Percentiles rank a stretch among this genome's conserved stretches.
Evolutionary conservation across 2,797 vertebrate species (phyloP).

Genomic region (Manis pentadactyla): DNA sequence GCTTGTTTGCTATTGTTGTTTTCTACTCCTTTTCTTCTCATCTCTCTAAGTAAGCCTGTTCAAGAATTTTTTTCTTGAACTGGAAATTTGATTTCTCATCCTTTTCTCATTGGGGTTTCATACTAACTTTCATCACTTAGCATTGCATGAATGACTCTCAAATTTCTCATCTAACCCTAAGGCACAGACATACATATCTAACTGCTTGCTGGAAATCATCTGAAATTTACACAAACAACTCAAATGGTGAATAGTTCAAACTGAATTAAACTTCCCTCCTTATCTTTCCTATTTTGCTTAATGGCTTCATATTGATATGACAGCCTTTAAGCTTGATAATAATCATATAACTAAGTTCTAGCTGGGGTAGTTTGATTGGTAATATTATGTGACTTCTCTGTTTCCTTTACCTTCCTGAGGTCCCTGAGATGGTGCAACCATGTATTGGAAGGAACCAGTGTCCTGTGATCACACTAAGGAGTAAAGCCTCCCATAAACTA

Average conservation of each 20-base stretch:
- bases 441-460: not conserved
- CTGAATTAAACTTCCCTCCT: not conserved
- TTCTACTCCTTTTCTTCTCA: not conserved
- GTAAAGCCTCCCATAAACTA: not conserved
- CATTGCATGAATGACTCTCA: not conserved
- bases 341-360: not conserved
- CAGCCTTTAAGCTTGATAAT: not conserved
- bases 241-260: not conserved
- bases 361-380: not conserved
- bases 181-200: not conserved
- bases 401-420: not conserved
- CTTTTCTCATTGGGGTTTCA: not conserved
- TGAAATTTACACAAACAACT: not conserved
- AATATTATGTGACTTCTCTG: not conserved
- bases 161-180: not conserved
- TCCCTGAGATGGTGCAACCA: not conserved
- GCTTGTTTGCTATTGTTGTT: not conserved
- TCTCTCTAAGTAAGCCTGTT: not conserved
- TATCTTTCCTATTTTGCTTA: not conserved
- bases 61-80: not conserved
- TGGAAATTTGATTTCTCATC: not conserved
- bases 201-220: not conserved
- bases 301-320: not conserved
- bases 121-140: not conserved
- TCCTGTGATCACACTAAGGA: not conserved